phyloP scores from a whole-genome alignment of 2,888 invertebrate genomes.

The Cabera pusaria region DNA sequence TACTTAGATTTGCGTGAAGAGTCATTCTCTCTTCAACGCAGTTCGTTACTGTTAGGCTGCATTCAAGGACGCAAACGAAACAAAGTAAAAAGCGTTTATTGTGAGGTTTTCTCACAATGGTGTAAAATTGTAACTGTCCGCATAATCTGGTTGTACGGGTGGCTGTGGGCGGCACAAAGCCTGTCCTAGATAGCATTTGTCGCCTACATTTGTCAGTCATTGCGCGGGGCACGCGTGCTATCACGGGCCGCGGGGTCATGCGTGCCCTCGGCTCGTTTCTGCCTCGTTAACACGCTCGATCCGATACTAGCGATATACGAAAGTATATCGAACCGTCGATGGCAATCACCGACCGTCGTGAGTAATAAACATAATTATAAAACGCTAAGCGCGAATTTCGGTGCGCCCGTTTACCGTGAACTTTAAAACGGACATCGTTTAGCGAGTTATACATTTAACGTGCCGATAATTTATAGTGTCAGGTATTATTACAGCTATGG shows the following conservation, averaged over 20 bases:
- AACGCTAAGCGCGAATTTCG: conserved; percentile 23
- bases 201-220: conserved; percentile 48
- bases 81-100: conserved; percentile 1
- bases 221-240: conserved; percentile 55
- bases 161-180: conserved; percentile 32
- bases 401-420: conserved; percentile 21
- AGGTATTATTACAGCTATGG: conserved; percentile 11
- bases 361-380: conserved; percentile 27
- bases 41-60: conserved; percentile 14
- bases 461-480: conserved; percentile 15
- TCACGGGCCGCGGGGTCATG: conserved; percentile 60
- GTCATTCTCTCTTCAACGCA: conserved; percentile 16
- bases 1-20: conserved; percentile 36
- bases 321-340: conserved; percentile 42
- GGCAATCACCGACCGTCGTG: conserved; percentile 36
- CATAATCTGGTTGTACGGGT: conserved; percentile 24
- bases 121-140: conserved; percentile 28
- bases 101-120: conserved; percentile 25
- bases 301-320: conserved; percentile 47
- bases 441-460: conserved; percentile 20
- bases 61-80: conserved; percentile 2
- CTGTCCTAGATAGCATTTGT: conserved; percentile 46
- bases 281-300: conserved; percentile 60
- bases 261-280: conserved; percentile 51
- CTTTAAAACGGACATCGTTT: conserved; percentile 23